Evolutionary conservation across 35 echinoderm and acorn worm species (phyloP), one percentile per base, ranked within the genome.

Genomic region (Holothuria glaberrima): DNA sequence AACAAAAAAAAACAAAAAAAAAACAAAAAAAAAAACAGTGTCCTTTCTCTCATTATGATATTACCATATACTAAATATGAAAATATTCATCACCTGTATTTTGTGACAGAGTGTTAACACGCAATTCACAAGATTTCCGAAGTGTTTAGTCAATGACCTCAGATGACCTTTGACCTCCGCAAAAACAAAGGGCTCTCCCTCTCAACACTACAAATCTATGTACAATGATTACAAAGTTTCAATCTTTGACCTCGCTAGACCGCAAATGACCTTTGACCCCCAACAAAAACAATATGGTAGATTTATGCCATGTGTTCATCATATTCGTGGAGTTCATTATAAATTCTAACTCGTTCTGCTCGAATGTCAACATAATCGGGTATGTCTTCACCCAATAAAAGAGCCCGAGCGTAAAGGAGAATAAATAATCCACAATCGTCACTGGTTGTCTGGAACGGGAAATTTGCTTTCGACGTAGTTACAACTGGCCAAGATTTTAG

Each of bases 371-470:
- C 30, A 73, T 32, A 73, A 14, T 19, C 26, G 27, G 29, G 69
- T 19, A 73, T 32, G 27, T 30, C 12, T 32, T 73, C 69, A 33
- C 29, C 29, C 18, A 73, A 73, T 32, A 72, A 72, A 18, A 73
- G 9, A 32, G 69, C 69, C 41, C 69, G 4, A 33, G 69, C 69
- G 29, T 24, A 73, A 10, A 73, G 27, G 12, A 73, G 22, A 32
- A 73, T 73, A 35, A 32, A 73, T 73, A 73, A 26, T 73, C 69
- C 69, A 73, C 69, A 73, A 7, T 73, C 69, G 69, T 73, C 27
- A 14, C 28, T 33, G 30, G 27, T 32, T 33, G 27, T 7, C 12
- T 73, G 69, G 30, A 73, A 73, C 27, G 30, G 31, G 27, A 73
- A 73, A 0, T 73, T 30, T 30, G 69, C 69, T 33, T 30, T 32